Evolutionary conservation across 2,113 vertebrate genomes (phyloP), one percentile per base, ranked within the genome.

Genomic region (Bubo blakistoni): DNA sequence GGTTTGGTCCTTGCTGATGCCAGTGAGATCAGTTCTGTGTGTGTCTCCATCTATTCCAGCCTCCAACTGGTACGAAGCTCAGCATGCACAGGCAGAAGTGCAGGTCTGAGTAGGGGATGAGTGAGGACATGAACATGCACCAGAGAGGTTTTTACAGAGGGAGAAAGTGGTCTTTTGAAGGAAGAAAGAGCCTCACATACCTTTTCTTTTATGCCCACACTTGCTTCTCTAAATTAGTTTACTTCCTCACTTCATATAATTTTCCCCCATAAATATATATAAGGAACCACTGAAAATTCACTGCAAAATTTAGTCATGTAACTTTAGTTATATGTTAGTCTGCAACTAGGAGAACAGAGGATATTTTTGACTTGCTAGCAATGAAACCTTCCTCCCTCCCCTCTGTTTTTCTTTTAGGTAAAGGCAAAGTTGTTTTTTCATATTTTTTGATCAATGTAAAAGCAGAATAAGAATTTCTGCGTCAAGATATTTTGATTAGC

Each of bases 1-100:
- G 10, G 26, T 58, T 79, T 80, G 54, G 26, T 54, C 16, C 18
- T 70, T 81, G 65, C 27, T 76, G 62, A 42, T 61, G 40, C 12
- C 55, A 69, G 44, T 49, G 58, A 81, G 24, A 67, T 32, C 15
- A 73, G 7, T 6, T 80, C 55, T 42, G 36, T 17, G 27, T 72
- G 16, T 26, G 26, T 19, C 34, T 84, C 51, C 46, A 57, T 11
- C 55, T 76, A 0, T 30, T n/a, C 0, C 1, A 49, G 9, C 7
- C 71, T 77, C 58, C 59, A 42, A 0, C 11, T 11, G 29, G 7
- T 22, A 14, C 1, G 42, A 65, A 78, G 51, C 22, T 83, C 42
- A 83, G 44, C 40, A 25, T 14, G 71, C 54, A 54, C 26, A 38
- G 71, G 20, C 0, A 22, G 32, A 46, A 49, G n/a, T 36, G 78